Percentiles rank a stretch among this genome's conserved stretches.
phyloP scores from a whole-genome alignment of 2,888 invertebrate species.

The Cheilosia urbana region DNA sequence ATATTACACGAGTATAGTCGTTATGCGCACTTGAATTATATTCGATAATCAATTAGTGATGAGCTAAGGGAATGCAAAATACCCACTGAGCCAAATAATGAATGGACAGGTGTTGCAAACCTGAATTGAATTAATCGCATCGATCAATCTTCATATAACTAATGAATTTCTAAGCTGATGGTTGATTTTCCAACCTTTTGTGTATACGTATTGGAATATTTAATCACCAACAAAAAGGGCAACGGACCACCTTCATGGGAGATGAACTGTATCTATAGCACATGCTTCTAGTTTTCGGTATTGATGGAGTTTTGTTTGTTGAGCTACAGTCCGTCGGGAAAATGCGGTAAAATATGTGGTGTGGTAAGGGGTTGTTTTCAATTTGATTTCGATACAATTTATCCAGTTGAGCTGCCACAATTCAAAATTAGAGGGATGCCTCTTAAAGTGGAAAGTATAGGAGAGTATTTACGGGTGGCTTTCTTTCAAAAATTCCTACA shows the following conservation, averaged over 20 bases:
- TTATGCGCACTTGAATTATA: background rate
- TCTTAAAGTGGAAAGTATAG: too few relatives aligned
- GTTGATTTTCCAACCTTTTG: constrained; percentile 10
- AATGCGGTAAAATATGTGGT: too few relatives aligned
- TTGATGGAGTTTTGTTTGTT: background rate
- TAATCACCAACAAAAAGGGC: constrained; percentile 18
- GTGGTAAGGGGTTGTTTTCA: too few relatives aligned
- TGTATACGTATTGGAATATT: constrained; percentile 1
- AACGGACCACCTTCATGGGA: constrained; percentile 11
- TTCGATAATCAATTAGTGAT: constrained; percentile 9
- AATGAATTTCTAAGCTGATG: constrained; percentile 44
- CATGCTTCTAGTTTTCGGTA: background rate
- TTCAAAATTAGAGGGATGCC: too few relatives aligned
- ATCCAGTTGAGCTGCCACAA: too few relatives aligned
- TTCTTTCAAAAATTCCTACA: too few relatives aligned
- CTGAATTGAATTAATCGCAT: constrained; percentile 29
- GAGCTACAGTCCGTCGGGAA: background rate
- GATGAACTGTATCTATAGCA: constrained; percentile 11
- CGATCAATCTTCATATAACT: constrained; percentile 44
- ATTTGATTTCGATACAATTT: too few relatives aligned
- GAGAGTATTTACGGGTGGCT: too few relatives aligned
- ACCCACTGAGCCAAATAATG: background rate
- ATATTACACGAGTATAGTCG: too few relatives aligned
- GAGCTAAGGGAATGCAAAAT: constrained; percentile 2
- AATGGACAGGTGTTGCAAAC: constrained; percentile 32